Evolutionary conservation across 2,888 invertebrate species (phyloP).

Genomic region (Aricia artaxerxes): DNA sequence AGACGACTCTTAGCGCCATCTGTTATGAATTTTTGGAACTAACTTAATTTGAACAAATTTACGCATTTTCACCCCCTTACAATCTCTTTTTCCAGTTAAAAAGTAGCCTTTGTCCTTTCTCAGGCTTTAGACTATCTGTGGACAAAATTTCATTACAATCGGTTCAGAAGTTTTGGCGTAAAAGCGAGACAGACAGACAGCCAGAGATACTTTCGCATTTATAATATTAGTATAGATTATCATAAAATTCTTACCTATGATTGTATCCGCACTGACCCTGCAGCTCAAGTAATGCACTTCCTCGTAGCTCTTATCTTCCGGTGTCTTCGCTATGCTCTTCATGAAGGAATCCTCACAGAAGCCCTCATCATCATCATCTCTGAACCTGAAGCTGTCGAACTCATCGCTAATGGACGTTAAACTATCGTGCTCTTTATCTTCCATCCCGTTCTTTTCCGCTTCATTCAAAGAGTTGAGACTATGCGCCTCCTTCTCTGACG

Average conservation of each 20-base stretch:
- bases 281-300: slow-evolving; percentile 59
- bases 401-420: slow-evolving; percentile 87
- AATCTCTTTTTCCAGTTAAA: too few relatives aligned
- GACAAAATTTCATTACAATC: too few relatives aligned
- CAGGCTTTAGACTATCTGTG: too few relatives aligned
- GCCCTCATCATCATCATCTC: slow-evolving; percentile 75
- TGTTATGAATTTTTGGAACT: too few relatives aligned
- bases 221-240: too few relatives aligned
- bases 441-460: slow-evolving; percentile 43
- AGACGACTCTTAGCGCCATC: too few relatives aligned
- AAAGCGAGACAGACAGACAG: too few relatives aligned
- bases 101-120: too few relatives aligned
- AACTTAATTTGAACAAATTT: too few relatives aligned
- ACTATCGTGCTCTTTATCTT: slow-evolving; percentile 76
- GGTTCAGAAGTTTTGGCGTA: too few relatives aligned
- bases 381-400: slow-evolving; percentile 86
- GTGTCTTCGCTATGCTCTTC: slow-evolving; percentile 65
- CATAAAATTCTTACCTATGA: slow-evolving; percentile 55
- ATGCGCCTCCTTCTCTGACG: slow-evolving; percentile 62
- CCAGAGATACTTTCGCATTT: too few relatives aligned
- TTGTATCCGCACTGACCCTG: slow-evolving; percentile 64
- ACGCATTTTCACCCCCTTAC: too few relatives aligned
- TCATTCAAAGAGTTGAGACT: slow-evolving; percentile 65
- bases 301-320: slow-evolving; percentile 59
- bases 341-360: slow-evolving; percentile 69